A percentile compares a stretch with the other conserved stretches of the same genome.
phyloP scores from a whole-genome alignment of 2,888 invertebrate species.

The Parascotia fuliginaria region DNA sequence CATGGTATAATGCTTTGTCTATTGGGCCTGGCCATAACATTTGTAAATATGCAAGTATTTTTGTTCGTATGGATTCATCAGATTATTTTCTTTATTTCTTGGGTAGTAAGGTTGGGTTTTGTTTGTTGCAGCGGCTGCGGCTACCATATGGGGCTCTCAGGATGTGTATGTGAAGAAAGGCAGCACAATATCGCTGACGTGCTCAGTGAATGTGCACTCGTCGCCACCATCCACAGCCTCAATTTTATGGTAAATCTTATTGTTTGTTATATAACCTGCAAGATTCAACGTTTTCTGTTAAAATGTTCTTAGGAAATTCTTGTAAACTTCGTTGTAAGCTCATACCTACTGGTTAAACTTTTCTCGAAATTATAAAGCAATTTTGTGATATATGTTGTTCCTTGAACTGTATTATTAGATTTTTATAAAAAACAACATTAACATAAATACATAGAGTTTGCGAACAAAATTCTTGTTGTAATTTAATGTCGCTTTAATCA shows the following conservation, averaged over 20 bases:
- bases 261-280: conserved; percentile 22
- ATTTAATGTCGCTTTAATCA: no score
- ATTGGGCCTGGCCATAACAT: conserved; percentile 36
- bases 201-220: conserved; percentile 95
- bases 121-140: conserved; percentile 92
- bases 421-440: conserved; percentile 9
- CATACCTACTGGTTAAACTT: conserved; percentile 14
- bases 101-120: conserved; percentile 48
- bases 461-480: no score
- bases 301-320: background rate
- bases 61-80: conserved; percentile 2
- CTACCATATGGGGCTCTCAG: conserved; percentile 93
- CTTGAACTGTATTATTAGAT: conserved; percentile 10
- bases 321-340: background rate
- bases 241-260: conserved; percentile 87
- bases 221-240: conserved; percentile 90
- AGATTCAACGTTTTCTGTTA: conserved; percentile 13
- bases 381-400: conserved; percentile 8
- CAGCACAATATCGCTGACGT: conserved; percentile 95
- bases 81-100: conserved; percentile 20
- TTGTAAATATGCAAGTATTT: conserved; percentile 46
- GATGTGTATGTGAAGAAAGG: conserved; percentile 96
- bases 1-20: conserved; percentile 24
- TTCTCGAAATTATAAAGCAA: conserved; percentile 11
- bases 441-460: no score